phyloP scores from a whole-genome alignment of 2,888 invertebrate species.

The Cylindroiulus punctatus region DNA sequence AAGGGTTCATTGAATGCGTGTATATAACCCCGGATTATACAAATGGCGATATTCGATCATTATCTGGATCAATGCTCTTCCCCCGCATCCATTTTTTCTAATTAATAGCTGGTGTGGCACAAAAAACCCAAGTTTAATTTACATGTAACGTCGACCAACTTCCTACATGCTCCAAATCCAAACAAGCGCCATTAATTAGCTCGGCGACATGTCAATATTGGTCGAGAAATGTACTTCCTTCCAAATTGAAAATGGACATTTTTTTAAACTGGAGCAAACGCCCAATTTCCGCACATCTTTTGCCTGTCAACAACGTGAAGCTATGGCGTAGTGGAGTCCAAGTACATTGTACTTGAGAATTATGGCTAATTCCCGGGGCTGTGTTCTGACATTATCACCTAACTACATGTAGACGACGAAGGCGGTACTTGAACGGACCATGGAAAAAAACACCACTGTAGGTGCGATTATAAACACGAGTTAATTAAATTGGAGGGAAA shows the following conservation, averaged over 20 bases:
- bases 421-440: not conserved
- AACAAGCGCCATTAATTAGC: not conserved
- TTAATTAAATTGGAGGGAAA: not conserved
- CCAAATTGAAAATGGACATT: no score
- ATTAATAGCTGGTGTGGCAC: not conserved
- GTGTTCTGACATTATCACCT: not conserved
- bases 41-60: not conserved
- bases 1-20: not conserved
- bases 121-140: not conserved
- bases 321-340: not conserved
- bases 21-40: not conserved
- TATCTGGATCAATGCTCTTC: not conserved
- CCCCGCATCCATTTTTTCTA: not conserved
- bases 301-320: not conserved
- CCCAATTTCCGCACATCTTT: not conserved
- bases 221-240: not conserved
- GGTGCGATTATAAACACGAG: not conserved
- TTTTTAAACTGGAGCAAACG: not conserved
- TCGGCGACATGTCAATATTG: not conserved
- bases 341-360: not conserved
- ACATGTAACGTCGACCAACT: not conserved
- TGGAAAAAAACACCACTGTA: not conserved
- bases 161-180: not conserved
- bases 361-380: not conserved
- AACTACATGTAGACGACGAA: not conserved